Percentiles rank a stretch among this genome's conserved stretches.
phyloP scores from a whole-genome alignment of 2,888 invertebrate genomes.

The Yponomeuta plumbellus region DNA sequence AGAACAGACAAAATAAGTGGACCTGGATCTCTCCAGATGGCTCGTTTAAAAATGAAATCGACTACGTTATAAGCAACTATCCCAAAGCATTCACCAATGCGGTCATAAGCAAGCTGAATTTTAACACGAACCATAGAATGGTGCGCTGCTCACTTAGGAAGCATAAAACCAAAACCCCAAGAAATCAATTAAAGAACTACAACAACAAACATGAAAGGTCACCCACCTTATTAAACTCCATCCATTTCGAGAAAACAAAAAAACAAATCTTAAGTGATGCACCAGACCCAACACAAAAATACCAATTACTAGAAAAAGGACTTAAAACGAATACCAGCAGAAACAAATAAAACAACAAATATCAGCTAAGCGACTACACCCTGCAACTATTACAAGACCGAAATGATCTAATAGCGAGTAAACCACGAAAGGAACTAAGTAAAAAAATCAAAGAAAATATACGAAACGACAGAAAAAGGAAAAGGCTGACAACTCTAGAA shows the following conservation, averaged over 20 bases:
- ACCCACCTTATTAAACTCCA: no score
- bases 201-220: no score
- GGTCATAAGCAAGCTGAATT: constrained; percentile 13
- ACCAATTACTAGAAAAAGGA: constrained; percentile 23
- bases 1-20: constrained; percentile 25
- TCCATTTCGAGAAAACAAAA: neutral
- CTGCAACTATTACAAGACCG: no score
- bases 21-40: constrained; percentile 23
- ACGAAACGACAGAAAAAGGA: constrained; percentile 22
- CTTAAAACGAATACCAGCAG: no score
- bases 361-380: no score
- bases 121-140: constrained; percentile 17
- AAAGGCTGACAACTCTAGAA: constrained; percentile 23
- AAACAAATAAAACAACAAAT: no score
- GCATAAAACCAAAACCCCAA: no score
- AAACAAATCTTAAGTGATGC: constrained; percentile 1
- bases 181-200: no score
- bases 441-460: constrained; percentile 25
- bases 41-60: constrained; percentile 15
- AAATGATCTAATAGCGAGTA: constrained; percentile 16
- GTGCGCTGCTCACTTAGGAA: neutral
- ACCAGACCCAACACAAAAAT: constrained; percentile 13
- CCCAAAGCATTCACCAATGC: constrained; percentile 13
- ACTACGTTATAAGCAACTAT: constrained; percentile 14
- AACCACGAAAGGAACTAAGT: constrained; percentile 20